phyloP scores from a whole-genome alignment of 2,888 invertebrate species.

The Osmoderma eremita region DNA sequence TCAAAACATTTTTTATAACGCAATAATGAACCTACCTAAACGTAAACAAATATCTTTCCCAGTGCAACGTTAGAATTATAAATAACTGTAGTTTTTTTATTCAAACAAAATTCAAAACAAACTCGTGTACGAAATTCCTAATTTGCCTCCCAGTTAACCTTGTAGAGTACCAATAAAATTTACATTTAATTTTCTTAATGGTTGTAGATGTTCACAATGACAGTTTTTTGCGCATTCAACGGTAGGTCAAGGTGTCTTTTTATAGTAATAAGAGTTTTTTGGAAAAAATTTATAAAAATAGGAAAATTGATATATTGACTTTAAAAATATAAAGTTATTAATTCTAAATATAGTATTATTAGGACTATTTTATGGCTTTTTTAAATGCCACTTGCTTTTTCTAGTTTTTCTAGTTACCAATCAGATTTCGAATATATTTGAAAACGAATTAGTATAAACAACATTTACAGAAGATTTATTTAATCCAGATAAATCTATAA shows the following conservation, averaged over 20 bases:
- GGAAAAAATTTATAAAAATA: neutral
- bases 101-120: neutral
- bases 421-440: neutral
- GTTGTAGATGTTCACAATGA: neutral
- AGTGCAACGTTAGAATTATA: slow-evolving; percentile 1
- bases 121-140: slow-evolving; percentile 8
- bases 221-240: neutral
- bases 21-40: neutral
- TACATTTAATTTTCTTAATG: slow-evolving; percentile 1
- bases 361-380: neutral
- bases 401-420: neutral
- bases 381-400: slow-evolving; percentile 15
- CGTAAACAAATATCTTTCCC: slow-evolving; percentile 23
- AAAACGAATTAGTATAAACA: neutral
- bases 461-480: too few species aligned
- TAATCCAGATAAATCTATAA: too few species aligned
- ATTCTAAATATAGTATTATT: slow-evolving; percentile 3
- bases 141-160: slow-evolving; percentile 10
- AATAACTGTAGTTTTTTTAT: slow-evolving; percentile 6
- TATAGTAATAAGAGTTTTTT: neutral
- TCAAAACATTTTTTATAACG: neutral
- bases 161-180: slow-evolving; percentile 14
- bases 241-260: slow-evolving; percentile 14
- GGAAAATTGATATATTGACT: neutral
- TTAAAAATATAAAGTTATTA: neutral